phyloP scores from a whole-genome alignment of 2,888 invertebrate genomes.

The Pyrrhia umbra region DNA sequence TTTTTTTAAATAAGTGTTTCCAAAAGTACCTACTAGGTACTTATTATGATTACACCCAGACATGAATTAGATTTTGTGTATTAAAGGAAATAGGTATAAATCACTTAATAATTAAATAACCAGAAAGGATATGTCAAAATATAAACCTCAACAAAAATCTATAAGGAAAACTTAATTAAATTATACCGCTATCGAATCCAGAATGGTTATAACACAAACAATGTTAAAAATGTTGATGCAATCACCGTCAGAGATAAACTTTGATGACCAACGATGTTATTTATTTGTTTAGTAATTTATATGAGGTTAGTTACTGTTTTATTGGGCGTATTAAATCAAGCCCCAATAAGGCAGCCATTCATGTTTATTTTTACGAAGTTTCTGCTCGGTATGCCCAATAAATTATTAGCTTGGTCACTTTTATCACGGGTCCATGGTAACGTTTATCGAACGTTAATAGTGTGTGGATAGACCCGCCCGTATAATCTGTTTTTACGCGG shows the following conservation, averaged over 20 bases:
- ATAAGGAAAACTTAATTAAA: slow-evolving; percentile 47
- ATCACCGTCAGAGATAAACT: slow-evolving; percentile 76
- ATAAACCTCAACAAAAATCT: slow-evolving; percentile 11
- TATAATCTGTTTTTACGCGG: slow-evolving; percentile 33
- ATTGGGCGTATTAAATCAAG: slow-evolving; percentile 89
- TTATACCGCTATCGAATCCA: slow-evolving; percentile 39
- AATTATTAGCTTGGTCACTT: slow-evolving; percentile 89
- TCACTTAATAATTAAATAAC: slow-evolving; percentile 19
- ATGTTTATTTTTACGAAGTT: slow-evolving; percentile 90
- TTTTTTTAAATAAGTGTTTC: not conserved
- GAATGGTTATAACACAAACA: slow-evolving; percentile 64
- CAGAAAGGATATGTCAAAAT: slow-evolving; percentile 20
- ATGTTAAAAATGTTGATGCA: slow-evolving; percentile 73
- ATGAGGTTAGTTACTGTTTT: slow-evolving; percentile 90
- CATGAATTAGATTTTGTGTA: not conserved
- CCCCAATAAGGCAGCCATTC: slow-evolving; percentile 90
- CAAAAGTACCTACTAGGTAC: not conserved
- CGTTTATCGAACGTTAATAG: slow-evolving; percentile 81
- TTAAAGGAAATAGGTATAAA: not conserved
- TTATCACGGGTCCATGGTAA: slow-evolving; percentile 86
- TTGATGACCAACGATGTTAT: slow-evolving; percentile 88
- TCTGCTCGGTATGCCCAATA: slow-evolving; percentile 88
- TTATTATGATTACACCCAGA: not conserved
- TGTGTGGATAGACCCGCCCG: slow-evolving; percentile 71
- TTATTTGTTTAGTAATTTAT: slow-evolving; percentile 90